Conservation (phyloP, 2,888 invertebrate genomes). For the Mythimna ferrago region DNA sequence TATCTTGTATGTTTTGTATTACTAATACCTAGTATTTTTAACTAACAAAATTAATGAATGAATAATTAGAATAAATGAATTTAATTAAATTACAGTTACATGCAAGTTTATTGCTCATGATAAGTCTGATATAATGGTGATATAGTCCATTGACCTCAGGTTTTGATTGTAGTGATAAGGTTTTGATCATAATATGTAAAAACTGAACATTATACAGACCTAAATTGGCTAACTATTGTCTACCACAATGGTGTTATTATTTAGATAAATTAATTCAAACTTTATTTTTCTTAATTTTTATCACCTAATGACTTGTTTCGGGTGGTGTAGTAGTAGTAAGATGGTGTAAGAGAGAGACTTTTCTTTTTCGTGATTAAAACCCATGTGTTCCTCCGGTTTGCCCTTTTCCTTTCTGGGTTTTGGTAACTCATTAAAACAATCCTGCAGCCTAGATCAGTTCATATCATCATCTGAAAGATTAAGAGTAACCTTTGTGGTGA, state of each 20-base stretch:
- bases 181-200: conserved; percentile 1
- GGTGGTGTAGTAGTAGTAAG: no score
- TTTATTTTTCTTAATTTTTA: no score
- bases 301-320: no score
- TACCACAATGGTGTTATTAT: neutral
- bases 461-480: no score
- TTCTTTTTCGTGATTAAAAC: no score
- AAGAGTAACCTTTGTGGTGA: no score
- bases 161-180: neutral
- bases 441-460: no score
- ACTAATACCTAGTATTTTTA: neutral
- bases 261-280: no score
- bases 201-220: neutral
- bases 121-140: neutral
- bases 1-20: neutral
- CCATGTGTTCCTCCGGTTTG: no score
- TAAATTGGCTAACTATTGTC: neutral
- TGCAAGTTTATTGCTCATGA: conserved; percentile 1
- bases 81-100: neutral
- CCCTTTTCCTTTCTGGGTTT: no score
- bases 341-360: no score
- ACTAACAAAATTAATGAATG: neutral
- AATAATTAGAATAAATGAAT: neutral
- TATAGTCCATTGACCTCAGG: neutral
- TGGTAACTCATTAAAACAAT: no score